Evolutionary conservation across 2,113 vertebrate genomes (phyloP).

Genomic region (Pelecanus crispus): DNA sequence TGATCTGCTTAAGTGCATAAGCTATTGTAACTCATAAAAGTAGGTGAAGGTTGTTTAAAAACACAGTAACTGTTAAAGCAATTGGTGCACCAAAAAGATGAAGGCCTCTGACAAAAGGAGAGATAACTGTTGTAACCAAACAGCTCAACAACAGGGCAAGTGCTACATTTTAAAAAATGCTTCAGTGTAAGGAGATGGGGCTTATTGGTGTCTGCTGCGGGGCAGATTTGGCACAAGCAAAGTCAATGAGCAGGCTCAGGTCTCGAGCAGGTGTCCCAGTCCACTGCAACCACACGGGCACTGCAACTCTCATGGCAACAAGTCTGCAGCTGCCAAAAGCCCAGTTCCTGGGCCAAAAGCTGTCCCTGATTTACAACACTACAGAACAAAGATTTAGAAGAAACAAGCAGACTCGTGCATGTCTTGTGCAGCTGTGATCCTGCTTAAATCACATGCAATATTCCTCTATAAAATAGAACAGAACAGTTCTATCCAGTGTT

Average conservation of each 20-base stretch:
- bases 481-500: not conserved
- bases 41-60: constrained; percentile 49
- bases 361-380: not conserved
- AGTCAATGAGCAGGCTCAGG: not conserved
- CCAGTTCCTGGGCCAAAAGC: not conserved
- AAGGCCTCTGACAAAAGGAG: not conserved
- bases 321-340: not conserved
- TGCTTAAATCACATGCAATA: not conserved
- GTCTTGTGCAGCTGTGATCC: not conserved
- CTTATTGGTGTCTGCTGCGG: not conserved
- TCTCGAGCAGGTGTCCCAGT: not conserved
- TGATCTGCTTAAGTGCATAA: constrained; percentile 17
- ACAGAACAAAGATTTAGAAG: not conserved
- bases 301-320: not conserved
- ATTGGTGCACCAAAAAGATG: not conserved
- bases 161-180: not conserved
- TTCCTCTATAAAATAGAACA: not conserved
- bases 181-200: not conserved
- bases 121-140: not conserved
- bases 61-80: not conserved
- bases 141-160: not conserved
- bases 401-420: not conserved
- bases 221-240: not conserved
- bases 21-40: constrained; percentile 1
- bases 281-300: not conserved